Evolutionary conservation across 2,113 vertebrate genomes (phyloP).

Genomic region (Gambusia affinis): DNA sequence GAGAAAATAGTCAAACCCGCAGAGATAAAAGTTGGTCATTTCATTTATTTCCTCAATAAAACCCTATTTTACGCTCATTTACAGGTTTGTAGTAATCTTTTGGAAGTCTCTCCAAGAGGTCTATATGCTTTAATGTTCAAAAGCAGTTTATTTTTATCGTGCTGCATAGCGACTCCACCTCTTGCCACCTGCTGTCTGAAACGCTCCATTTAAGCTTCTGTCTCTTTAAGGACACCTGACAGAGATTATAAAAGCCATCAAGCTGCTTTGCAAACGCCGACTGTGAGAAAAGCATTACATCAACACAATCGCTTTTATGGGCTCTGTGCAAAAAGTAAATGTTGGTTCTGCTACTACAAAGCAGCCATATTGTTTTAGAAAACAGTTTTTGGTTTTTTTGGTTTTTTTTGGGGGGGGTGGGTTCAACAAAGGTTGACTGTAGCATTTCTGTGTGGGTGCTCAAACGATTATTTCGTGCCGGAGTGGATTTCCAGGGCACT

Average conservation of each 20-base stretch:
- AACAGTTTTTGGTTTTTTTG: neutral
- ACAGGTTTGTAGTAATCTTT: neutral
- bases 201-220: neutral
- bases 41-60: neutral
- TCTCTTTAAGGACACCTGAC: constrained; percentile 28
- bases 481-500: constrained; percentile 31
- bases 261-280: constrained; percentile 24
- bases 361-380: constrained; percentile 21
- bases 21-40: neutral
- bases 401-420: neutral
- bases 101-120: neutral
- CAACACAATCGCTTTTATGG: constrained; percentile 1
- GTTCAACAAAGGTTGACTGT: constrained; percentile 14
- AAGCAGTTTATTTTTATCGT: neutral
- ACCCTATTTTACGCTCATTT: neutral
- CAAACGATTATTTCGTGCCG: constrained; percentile 2
- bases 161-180: neutral
- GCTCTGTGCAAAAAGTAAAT: neutral
- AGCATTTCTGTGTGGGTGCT: constrained; percentile 4
- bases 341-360: neutral
- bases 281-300: constrained; percentile 7
- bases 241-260: constrained; percentile 58
- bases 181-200: constrained; percentile 7
- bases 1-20: neutral
- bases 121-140: constrained; percentile 8